These are phyloP conservation scores for Halcyon malimbica DNA, from an alignment of 2,113 vertebrate genomes.

Conservation along the genomic window DNA sequence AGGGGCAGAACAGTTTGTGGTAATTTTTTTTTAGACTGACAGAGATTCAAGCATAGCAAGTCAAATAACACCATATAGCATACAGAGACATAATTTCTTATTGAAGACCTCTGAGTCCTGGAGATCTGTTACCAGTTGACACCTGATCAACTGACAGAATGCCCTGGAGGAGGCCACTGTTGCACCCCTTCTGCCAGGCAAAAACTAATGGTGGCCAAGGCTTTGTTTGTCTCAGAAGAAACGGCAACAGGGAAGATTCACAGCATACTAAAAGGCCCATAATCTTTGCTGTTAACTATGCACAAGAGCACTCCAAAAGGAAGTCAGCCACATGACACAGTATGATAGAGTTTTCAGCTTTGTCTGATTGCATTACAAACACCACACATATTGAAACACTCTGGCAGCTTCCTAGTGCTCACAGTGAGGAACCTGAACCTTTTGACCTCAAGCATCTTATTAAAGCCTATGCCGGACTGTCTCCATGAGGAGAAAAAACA, in stretches of 20 bases:
- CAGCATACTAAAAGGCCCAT: background rate
- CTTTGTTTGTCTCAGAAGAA: background rate
- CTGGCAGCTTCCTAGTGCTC: conserved; percentile 77
- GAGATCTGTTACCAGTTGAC: background rate
- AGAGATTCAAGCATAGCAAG: background rate
- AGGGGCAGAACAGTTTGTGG: background rate
- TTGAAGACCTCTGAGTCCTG: background rate
- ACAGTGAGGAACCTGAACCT: conserved; percentile 77
- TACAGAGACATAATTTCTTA: background rate
- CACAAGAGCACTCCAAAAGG: conserved; percentile 37
- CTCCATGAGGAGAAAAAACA: conserved; percentile 64
- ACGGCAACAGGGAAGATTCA: background rate
- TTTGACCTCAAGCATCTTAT: conserved; percentile 85
- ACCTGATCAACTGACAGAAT: background rate
- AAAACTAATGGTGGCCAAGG: background rate
- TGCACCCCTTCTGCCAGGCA: background rate
- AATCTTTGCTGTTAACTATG: background rate
- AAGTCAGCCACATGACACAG: conserved; percentile 53
- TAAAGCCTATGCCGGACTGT: conserved; percentile 76
- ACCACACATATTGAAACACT: conserved; percentile 82
- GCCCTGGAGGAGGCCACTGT: background rate
- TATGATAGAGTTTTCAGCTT: conserved; percentile 62
- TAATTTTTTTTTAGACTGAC: background rate
- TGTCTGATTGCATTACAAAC: conserved; percentile 75
- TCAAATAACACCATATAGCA: background rate